These are phyloP conservation scores for Odontamblyopus lacepedii DNA, from an alignment of 2,797 vertebrate species.

Conservation along the genomic window DNA sequence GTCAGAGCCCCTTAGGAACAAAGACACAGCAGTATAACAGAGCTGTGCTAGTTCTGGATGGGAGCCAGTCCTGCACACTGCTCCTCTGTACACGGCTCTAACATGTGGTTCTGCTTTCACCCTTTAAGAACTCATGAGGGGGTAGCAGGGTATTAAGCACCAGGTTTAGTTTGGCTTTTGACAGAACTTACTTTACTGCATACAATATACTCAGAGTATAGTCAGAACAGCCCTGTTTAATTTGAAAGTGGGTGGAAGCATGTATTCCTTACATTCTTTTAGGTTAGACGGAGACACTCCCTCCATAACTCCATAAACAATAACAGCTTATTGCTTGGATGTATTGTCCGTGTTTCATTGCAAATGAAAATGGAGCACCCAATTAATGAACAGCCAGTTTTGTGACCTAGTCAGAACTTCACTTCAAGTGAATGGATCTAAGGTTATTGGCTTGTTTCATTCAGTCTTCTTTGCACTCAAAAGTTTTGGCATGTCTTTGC, in stretches of 20 bases:
- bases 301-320: not conserved
- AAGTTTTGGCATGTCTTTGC: conserved; percentile 38
- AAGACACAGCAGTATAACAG: conserved; percentile 1
- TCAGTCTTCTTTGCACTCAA: conserved; percentile 5
- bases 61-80: conserved; percentile 2
- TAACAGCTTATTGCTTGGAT: not conserved
- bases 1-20: not conserved
- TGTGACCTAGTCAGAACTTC: not conserved
- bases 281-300: not conserved
- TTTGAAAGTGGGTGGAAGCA: not conserved
- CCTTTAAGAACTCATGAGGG: conserved; percentile 1
- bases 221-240: not conserved
- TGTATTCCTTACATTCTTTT: not conserved
- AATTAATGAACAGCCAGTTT: not conserved
- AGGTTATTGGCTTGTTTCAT: conserved; percentile 4
- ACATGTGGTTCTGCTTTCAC: conserved; percentile 16
- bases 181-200: conserved; percentile 1
- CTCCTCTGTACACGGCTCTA: not conserved
- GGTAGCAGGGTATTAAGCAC: conserved; percentile 1
- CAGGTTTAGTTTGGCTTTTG: conserved; percentile 5
- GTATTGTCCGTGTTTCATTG: not conserved
- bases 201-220: not conserved
- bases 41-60: conserved; percentile 8
- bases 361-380: not conserved
- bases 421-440: not conserved